phyloP scores from a whole-genome alignment of 2,113 vertebrate genomes.

The Accipiter virgatus region DNA sequence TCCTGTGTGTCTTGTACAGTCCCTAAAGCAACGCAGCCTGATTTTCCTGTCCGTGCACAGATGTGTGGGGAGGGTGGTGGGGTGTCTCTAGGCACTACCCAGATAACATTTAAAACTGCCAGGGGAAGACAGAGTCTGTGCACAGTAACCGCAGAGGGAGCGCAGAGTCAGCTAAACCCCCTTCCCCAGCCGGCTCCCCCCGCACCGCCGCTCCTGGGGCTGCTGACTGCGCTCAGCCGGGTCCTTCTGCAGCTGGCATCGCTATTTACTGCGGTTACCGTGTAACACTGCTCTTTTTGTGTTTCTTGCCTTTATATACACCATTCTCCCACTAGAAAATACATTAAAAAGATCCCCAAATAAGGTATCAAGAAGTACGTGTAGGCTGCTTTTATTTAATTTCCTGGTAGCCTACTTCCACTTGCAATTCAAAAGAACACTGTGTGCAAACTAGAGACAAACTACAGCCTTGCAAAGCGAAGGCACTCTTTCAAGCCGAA shows the following conservation, averaged over 20 bases:
- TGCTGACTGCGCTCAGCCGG: neutral
- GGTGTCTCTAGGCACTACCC: neutral
- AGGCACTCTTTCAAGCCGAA: neutral
- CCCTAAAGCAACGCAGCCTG: neutral
- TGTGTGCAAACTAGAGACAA: neutral
- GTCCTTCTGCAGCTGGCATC: neutral
- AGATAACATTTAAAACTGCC: neutral
- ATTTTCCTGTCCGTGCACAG: neutral
- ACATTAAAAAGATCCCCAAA: neutral
- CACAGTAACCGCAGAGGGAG: neutral
- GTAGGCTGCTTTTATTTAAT: neutral
- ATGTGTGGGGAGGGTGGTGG: rapidly evolving
- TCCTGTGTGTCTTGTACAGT: neutral
- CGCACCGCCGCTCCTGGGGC: rapidly evolving
- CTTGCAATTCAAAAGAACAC: neutral
- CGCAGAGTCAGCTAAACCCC: neutral
- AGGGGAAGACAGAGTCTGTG: rapidly evolving
- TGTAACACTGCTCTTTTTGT: neutral
- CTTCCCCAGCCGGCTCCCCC: neutral
- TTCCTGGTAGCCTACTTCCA: neutral
- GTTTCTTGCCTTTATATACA: neutral
- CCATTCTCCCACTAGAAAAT: neutral
- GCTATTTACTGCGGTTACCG: neutral
- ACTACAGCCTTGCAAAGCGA: neutral
- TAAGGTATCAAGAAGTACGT: neutral